Evolutionary conservation across 2,888 invertebrate species (phyloP), one percentile per base, ranked within the genome.

Genomic region (Volucella inanis): DNA sequence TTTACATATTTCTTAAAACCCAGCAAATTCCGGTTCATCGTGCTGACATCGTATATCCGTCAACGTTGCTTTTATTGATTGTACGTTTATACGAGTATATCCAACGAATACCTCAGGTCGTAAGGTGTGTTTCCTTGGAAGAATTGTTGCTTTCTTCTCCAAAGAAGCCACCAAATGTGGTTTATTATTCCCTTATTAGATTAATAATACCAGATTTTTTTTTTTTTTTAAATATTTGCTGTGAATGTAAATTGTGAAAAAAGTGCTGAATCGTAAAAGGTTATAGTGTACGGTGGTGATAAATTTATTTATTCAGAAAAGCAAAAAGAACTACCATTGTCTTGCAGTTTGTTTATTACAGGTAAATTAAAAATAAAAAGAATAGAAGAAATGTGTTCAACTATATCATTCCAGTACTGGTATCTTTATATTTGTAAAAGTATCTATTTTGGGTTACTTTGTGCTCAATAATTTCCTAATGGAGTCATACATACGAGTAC

Each of bases 351-450:
- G 57, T 49, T 79, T 71, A 65, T n/a, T 76, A 12, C 65, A 83
- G 83, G 83, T 83, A 83, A 77, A 83, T 64, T 55, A 3, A 50
- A 55, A 55, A 12, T 38, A 52, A 68, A 41, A 38, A 43, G 50
- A 18, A n/a, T n/a, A n/a, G n/a, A n/a, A n/a, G n/a, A 2, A 22
- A 22, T 22, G 18, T 22, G 18, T 22, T 22, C 18, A 22, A 22
- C 18, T 22, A 65, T 4, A 38, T 31, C 8, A 54, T n/a, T 6
- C 31, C 31, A 22, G 6, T 31, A 31, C 31, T 31, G 6, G 31
- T 31, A 31, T 31, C 6, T 31, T 31, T 3, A 6, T 6, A 31
- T 31, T 31, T 31, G 31, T 31, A 6, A 4, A 6, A 38, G 41
- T 62, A 70, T 71, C 49, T 65, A 45, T 43, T 10, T 71, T 41